Evolutionary conservation across 2,888 invertebrate species (phyloP), one percentile per base, ranked within the genome.

Genomic region (Laothoe populi): DNA sequence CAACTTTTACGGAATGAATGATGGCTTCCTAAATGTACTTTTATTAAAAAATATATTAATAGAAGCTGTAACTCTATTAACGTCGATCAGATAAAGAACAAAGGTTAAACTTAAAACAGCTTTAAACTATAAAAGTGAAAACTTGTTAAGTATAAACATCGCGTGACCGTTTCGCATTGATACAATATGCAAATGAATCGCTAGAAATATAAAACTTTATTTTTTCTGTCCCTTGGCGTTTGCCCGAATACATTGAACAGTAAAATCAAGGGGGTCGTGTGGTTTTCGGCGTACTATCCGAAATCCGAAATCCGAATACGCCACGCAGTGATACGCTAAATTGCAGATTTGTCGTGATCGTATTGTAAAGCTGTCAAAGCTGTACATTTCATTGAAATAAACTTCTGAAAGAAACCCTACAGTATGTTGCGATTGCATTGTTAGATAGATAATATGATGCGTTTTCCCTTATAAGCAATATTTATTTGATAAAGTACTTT

Each of bases 61-160:
- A 31, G 53, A 35, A 31, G 35, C 53, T 35, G 31, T 53, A 53
- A 53, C 53, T 53, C 19, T 53, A 53, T 53, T 53, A 53, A 53
- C 53, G 10, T 11, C 31, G 16, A 53, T 53, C 53, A 35, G 53
- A 35, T 53, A 49, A 10, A 26, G 31, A n/a, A 49, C 16, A 53
- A 31, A 31, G 7, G 46, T 46, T 46, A 4, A 46, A 8, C 19
- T 53, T 53, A 53, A 53, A 53, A 31, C 53, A 53, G 35, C 19
- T 53, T 53, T 19, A 53, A 53, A 53, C 35, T 53, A 19, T 35
- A 53, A 53, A 31, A 19, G 35, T 53, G 53, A 53, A 53, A 53
- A 31, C 19, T 35, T 49, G 49, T 49, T 49, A 49, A 16, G 26
- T 53, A 21, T 48, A 48, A 48, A 53, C 19, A 11, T 53, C 53